These are phyloP conservation scores for Meriones psammophilus DNA, from an alignment of 2,797 vertebrate genomes.

Conservation along the genomic window DNA sequence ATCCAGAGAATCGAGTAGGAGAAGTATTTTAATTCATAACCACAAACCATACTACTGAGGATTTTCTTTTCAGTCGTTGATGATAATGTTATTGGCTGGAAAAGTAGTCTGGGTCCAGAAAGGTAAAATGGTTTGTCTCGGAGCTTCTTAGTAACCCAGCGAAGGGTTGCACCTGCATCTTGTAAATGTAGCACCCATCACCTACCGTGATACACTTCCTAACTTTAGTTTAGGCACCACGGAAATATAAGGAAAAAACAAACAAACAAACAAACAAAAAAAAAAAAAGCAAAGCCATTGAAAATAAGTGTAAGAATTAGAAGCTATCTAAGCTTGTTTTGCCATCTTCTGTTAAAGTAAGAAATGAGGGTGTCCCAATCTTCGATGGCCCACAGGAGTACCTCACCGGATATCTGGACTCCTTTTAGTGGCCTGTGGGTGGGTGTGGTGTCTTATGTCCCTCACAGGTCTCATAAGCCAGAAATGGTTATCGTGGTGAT, in stretches of 20 bases:
- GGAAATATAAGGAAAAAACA: conserved; percentile 8
- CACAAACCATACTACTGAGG: not conserved
- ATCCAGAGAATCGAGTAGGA: not conserved
- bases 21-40: not conserved
- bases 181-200: not conserved
- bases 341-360: not conserved
- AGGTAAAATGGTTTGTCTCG: not conserved
- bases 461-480: not conserved
- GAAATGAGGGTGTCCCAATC: not conserved
- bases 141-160: not conserved
- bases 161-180: not conserved
- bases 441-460: not conserved
- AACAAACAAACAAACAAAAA: no score
- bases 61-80: not conserved
- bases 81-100: not conserved
- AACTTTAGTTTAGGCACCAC: conserved; percentile 10
- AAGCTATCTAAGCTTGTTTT: not conserved
- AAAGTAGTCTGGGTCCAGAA: not conserved
- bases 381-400: not conserved
- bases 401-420: not conserved
- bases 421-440: not conserved
- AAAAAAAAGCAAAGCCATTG: conserved; percentile 11
- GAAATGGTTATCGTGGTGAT: not conserved
- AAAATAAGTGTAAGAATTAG: conserved; percentile 35
- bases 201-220: not conserved